Base-by-base conservation (phyloP, 2,797 vertebrate species). In the Poeciliopsis paucimaculata region DNA sequence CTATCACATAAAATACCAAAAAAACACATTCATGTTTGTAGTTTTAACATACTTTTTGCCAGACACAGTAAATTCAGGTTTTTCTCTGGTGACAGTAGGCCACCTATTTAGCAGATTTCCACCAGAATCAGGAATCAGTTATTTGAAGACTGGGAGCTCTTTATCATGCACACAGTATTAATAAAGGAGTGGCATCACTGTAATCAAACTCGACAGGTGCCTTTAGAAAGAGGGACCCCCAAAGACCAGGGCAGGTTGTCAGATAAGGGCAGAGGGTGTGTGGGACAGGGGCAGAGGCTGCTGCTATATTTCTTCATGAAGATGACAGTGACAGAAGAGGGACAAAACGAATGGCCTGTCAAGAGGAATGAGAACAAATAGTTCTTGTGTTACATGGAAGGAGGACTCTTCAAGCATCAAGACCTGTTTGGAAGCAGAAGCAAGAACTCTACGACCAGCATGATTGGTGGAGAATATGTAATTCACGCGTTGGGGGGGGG, bases 271-370 rank as follows among this genome's bases (percentile, higher is more conserved):
- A 92, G 74, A 85, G 84, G 90, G 83, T 91, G 88, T 84, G 87
- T 79, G 91, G 86, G 83, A 86, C 79, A 74, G 86, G 92, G 91
- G 92, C 90, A 91, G 89, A 89, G 87, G 84, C 86, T 83, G 86
- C 92, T 88, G 91, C 92, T 92, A 96, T 96, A 95, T 95, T 96
- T 96, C 95, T 96, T 96, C 95, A 96, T 96, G 95, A 96, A 92
- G 90, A 85, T 68, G 93, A 94, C 94, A 95, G 88, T 95, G 93
- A 94, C 93, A 95, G 91, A 93, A 92, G 91, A 93, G 95, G 91
- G 64, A 91, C 91, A 91, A 93, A 95, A 95, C 89, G 95, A 95
- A 95, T 95, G 95, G 93, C 93, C 95, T 96, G 96, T 96, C 95
- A 95, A 66, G 91, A 86, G 82, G 95, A 95, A 96, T 95, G 95